Percentiles rank a stretch among this genome's conserved stretches.
Conservation (phyloP, 2,113 vertebrate genomes). For the Podarcis cretensis region DNA sequence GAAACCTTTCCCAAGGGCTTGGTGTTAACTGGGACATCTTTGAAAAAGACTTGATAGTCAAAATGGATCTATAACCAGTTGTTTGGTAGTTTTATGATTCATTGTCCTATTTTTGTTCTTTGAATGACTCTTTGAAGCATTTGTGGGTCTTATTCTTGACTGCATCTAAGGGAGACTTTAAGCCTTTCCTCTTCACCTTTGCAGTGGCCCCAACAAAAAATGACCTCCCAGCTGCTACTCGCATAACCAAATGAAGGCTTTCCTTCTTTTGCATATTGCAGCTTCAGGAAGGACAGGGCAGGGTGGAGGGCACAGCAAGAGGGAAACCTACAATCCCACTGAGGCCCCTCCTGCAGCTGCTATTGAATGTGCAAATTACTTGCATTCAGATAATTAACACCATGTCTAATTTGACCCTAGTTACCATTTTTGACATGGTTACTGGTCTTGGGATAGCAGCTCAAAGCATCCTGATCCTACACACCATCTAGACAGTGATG, state of each 20-base stretch:
- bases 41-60: too few relatives aligned
- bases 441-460: background rate
- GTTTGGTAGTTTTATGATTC: too few relatives aligned
- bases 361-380: background rate
- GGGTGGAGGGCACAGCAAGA: too few relatives aligned
- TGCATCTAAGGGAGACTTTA: background rate
- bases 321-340: too few relatives aligned
- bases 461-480: background rate
- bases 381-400: background rate
- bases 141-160: too few relatives aligned
- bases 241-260: background rate
- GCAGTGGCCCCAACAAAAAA: background rate
- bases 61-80: too few relatives aligned
- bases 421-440: background rate
- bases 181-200: background rate
- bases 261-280: background rate
- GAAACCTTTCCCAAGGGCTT: too few relatives aligned
- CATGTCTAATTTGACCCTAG: background rate
- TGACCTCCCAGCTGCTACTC: background rate
- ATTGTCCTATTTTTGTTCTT: too few relatives aligned
- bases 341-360: too few relatives aligned
- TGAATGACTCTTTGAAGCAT: too few relatives aligned
- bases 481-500: background rate
- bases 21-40: too few relatives aligned
- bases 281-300: too few relatives aligned